These are phyloP conservation scores for Capreolus pygargus DNA, from an alignment of 2,113 vertebrate genomes.

Conservation along the genomic window DNA sequence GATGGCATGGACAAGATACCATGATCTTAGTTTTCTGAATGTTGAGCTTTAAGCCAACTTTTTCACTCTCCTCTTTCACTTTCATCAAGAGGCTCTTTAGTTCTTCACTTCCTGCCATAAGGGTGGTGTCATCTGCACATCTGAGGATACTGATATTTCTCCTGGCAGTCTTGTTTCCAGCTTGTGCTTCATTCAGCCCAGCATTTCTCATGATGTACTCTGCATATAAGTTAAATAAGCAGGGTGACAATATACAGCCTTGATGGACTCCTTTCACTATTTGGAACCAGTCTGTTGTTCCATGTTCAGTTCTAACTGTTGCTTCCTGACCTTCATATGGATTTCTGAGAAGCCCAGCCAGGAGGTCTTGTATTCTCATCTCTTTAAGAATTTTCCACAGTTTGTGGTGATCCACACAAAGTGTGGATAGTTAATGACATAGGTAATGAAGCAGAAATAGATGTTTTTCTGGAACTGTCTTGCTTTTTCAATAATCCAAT, in stretches of 20 bases:
- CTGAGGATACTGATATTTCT: background rate
- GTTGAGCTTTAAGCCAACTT: background rate
- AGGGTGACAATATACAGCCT: background rate
- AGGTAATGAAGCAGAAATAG: background rate
- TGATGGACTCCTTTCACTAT: background rate
- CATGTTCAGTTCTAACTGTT: background rate
- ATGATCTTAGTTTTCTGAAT: background rate
- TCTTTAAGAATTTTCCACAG: background rate
- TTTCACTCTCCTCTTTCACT: background rate
- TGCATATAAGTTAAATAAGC: background rate
- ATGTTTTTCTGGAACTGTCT: background rate
- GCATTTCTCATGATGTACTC: background rate
- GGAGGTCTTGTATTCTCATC: background rate
- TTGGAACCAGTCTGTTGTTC: background rate
- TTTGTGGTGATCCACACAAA: background rate
- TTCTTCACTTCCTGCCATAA: background rate
- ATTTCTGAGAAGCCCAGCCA: background rate
- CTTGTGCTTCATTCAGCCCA: background rate
- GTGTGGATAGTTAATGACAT: background rate
- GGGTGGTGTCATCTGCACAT: background rate
- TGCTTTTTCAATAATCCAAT: background rate
- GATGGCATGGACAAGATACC: background rate
- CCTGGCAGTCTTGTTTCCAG: rapidly evolving
- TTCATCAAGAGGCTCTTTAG: too few species aligned
- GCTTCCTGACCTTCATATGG: background rate